Base-by-base conservation (phyloP, 1,140 invertebrate species). In the Diorhabda elongata region DNA sequence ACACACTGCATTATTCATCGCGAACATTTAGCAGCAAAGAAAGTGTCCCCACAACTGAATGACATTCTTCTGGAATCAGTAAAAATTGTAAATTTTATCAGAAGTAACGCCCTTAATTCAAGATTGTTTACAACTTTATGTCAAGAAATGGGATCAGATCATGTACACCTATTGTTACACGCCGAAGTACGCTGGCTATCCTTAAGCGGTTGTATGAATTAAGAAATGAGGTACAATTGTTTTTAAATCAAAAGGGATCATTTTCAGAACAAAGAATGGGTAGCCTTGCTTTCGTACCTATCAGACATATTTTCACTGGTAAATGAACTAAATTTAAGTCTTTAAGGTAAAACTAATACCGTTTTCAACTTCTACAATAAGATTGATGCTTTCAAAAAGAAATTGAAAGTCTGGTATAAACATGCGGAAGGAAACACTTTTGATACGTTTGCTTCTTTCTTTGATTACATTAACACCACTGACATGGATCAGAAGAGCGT, bases 161-260 rank as follows among this genome's bases (percentile, higher is more conserved):
- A 69, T 52, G 52, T 65, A 64, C 43, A 47, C 42, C 57, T 69
- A 52, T 41, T 70, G 11, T 63, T 42, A 41, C 44, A 70, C 47
- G 67, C 69, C 4, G 63, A 65, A 43, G 68, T 69, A 9, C 47
- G 62, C 8, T 69, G 68, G 68, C 62, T 69, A n/a, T 67, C 42
- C 42, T 70, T 44, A 58, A 3, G 26, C 58, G 65, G 4, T 57
- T 70, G 41, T 67, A n/a, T 56, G 69, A 70, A 63, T 52, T 66
- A 7, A 26, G 57, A 58, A 26, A n/a, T 42, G 64, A 66, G 44
- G 52, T 66, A 41, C 43, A 26, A n/a, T 26, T 66, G 8, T 66
- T 56, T 66, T 42, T 66, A 8, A 11, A 66, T 9, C 5, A 66
- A 26, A 66, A 59, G 58, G 47, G 41, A 66, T 8, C 42, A 52